These are phyloP conservation scores for Neoaliturus tenellus DNA, from an alignment of 2,888 invertebrate species.

Conservation along the genomic window DNA sequence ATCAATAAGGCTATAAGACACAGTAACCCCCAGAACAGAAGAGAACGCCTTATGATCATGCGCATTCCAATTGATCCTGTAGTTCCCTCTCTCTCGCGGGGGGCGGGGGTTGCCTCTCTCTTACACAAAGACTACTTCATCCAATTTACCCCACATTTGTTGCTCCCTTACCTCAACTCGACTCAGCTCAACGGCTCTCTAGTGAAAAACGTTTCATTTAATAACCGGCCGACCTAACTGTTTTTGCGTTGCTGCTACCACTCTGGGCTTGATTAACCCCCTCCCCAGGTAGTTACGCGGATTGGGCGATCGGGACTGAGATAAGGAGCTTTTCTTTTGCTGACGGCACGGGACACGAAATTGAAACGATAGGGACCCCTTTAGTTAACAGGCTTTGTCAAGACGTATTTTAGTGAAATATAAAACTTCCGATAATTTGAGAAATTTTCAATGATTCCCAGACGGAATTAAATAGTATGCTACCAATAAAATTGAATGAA, in stretches of 20 bases:
- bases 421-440: no score
- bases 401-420: background rate
- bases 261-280: background rate
- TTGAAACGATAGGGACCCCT: background rate
- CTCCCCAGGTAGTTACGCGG: background rate
- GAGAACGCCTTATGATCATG: constrained; percentile 39
- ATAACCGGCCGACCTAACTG: constrained; percentile 9
- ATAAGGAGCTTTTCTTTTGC: background rate
- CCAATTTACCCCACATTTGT: constrained; percentile 48
- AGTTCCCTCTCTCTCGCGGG: background rate
- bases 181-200: constrained; percentile 17
- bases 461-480: no score
- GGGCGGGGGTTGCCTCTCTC: background rate
- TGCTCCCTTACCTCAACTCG: constrained; percentile 41
- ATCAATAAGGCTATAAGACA: constrained; percentile 50
- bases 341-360: background rate
- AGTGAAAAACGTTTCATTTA: constrained; percentile 43
- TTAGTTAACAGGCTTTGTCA: background rate
- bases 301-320: background rate
- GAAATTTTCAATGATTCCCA: no score
- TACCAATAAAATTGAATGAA: no score
- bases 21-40: constrained; percentile 46
- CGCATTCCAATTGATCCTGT: constrained; percentile 43
- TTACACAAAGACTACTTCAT: constrained; percentile 42
- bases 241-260: constrained; percentile 23